Evolutionary conservation across 2,113 vertebrate species (phyloP), one percentile per base, ranked within the genome.

Genomic region (Labeo rohita): DNA sequence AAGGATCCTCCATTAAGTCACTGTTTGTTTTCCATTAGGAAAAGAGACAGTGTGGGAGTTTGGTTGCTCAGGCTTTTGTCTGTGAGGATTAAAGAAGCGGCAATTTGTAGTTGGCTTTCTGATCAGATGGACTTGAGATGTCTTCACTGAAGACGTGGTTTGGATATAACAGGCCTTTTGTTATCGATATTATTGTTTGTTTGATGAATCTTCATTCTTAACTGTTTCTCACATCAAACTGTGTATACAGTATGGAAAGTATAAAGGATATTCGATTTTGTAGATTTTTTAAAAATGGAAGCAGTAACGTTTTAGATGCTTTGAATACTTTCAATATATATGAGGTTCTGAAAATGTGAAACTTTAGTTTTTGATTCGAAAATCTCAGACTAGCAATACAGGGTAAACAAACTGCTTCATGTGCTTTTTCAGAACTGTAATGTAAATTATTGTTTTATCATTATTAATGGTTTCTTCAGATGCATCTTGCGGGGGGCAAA

Each of bases 351-450:
- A 81, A n/a, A 39, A 82, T 89, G 52, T 65, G 72, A 82, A 87
- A 49, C 16, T 34, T 79, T 50, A 39, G 66, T 83, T 45, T 84
- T 74, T 50, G 83, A 82, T 78, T 84, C 47, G 23, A 80, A 80
- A 87, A 84, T 89, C 77, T 72, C 72, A 86, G 50, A 56, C 72
- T 76, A 87, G 88, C 85, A 89, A 89, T 89, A 89, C 88, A 89
- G 88, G 88, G 88, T 89, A 85, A 77, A 43, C 66, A 68, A 75
- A 77, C 47, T 81, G 75, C 63, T 87, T 72, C 63, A 34, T 49
- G 74, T 88, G 73, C 70, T 80, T 80, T n/a, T 86, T 72, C 75
- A 86, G 59, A 66, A 49, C 23, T 82, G 23, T 68, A 8, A 21
- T 16, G n/a, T 66, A 39, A 52, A 54, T 36, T 23, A 63, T 82